Percentiles rank a stretch among this genome's conserved stretches.
These are phyloP conservation scores for Stomatorhinus walkeri DNA, from an alignment of 2,797 vertebrate genomes.

Conservation along the genomic window DNA sequence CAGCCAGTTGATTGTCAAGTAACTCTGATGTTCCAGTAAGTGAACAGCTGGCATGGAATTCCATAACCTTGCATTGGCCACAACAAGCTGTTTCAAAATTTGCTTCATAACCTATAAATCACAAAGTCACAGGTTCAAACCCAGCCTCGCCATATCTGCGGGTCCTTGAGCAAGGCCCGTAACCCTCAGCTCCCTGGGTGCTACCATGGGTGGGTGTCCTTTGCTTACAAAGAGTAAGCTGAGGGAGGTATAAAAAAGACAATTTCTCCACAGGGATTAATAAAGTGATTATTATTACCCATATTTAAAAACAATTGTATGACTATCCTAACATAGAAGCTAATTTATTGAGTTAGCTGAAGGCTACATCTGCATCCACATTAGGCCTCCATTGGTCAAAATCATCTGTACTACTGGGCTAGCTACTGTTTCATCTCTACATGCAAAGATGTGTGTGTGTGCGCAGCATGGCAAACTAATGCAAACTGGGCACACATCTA, in stretches of 20 bases:
- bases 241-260: no score
- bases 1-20: neutral
- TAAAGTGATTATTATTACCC: neutral
- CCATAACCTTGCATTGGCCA: neutral
- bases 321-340: neutral
- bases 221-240: no score
- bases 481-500: neutral
- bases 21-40: neutral
- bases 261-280: no score
- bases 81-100: neutral
- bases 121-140: no score
- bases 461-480: neutral
- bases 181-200: no score
- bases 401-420: neutral
- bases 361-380: no score
- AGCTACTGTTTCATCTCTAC: neutral
- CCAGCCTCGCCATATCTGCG: no score
- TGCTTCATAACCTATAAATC: neutral
- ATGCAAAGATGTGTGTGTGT: neutral
- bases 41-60: neutral
- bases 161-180: no score
- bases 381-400: no score
- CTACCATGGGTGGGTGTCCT: no score
- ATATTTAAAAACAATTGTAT: neutral
- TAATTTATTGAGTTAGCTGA: no score